Percentiles rank a stretch among this genome's conserved stretches.
Evolutionary conservation across 2,113 vertebrate genomes (phyloP).

Genomic region (Epinephelus fuscoguttatus): DNA sequence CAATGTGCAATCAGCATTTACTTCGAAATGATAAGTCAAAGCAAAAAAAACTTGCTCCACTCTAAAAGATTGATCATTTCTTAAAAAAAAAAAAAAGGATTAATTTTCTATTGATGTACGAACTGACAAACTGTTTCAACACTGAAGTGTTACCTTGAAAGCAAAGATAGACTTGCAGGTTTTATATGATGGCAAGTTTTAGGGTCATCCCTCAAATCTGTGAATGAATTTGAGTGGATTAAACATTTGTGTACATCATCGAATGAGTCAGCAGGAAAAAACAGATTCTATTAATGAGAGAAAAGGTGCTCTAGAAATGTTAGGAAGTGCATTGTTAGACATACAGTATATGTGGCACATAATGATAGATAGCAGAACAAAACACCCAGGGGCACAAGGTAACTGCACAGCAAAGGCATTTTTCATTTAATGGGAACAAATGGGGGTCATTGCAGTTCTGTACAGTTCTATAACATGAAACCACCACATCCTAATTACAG

Average conservation of each 20-base stretch:
- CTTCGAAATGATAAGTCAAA: no score
- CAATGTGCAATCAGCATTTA: no score
- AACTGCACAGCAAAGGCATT: constrained; percentile 49
- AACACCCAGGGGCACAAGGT: constrained; percentile 54
- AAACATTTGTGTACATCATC: background rate
- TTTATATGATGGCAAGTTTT: background rate
- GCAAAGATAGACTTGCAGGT: background rate
- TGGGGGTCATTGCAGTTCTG: constrained; percentile 48
- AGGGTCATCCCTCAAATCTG: background rate
- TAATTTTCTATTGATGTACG: background rate
- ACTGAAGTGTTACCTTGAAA: background rate
- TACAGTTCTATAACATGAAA: constrained; percentile 33
- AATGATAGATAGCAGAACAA: constrained; percentile 57
- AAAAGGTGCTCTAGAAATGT: constrained; percentile 16
- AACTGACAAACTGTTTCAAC: background rate
- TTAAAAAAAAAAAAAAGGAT: background rate
- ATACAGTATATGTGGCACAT: constrained; percentile 19
- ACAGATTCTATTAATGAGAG: background rate
- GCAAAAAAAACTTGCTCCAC: no score
- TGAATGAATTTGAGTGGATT: constrained; percentile 6
- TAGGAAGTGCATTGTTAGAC: constrained; percentile 38
- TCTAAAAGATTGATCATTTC: constrained; percentile 8
- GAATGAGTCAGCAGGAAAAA: constrained; percentile 48
- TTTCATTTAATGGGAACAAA: constrained; percentile 73
- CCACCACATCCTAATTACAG: constrained; percentile 40